phyloP scores from a whole-genome alignment of 2,113 vertebrate genomes.

The Notarius lentiginosus region DNA sequence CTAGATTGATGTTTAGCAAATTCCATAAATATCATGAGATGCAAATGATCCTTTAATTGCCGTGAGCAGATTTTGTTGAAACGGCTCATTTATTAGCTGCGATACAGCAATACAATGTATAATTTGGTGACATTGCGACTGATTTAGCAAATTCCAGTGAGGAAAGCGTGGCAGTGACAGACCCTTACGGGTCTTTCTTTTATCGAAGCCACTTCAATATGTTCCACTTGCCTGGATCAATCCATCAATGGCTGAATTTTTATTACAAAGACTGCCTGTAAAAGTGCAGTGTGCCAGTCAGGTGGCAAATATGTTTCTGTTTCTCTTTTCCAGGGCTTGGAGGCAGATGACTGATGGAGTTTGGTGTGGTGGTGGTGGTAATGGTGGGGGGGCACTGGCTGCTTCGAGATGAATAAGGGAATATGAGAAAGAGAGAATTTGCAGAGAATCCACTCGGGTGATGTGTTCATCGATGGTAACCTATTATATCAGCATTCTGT shows the following conservation, averaged over 20 bases:
- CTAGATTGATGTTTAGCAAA: background rate
- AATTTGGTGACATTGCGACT: background rate
- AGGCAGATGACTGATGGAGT: constrained; percentile 59
- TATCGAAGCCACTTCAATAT: constrained; percentile 19
- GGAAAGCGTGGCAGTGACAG: constrained; percentile 1
- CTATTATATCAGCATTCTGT: constrained; percentile 62
- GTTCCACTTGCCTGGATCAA: constrained; percentile 21
- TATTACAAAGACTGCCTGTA: constrained; percentile 60
- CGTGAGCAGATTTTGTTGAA: background rate
- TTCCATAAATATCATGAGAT: background rate
- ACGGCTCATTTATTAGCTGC: constrained; percentile 14
- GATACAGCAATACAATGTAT: background rate
- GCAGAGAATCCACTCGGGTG: constrained; percentile 38
- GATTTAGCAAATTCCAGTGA: background rate
- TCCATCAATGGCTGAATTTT: constrained; percentile 53
- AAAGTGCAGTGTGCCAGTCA: constrained; percentile 58
- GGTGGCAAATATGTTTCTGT: constrained; percentile 60
- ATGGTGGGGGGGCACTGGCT: constrained; percentile 35
- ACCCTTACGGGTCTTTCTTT: constrained; percentile 8
- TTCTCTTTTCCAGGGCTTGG: constrained; percentile 47
- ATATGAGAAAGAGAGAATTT: constrained; percentile 14
- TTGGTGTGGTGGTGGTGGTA: background rate
- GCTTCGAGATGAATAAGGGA: constrained; percentile 40
- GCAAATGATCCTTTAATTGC: constrained; percentile 26
- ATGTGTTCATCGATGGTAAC: constrained; percentile 59